Base-by-base conservation (phyloP, 1,140 invertebrate species). In the Anastatus disparis region DNA sequence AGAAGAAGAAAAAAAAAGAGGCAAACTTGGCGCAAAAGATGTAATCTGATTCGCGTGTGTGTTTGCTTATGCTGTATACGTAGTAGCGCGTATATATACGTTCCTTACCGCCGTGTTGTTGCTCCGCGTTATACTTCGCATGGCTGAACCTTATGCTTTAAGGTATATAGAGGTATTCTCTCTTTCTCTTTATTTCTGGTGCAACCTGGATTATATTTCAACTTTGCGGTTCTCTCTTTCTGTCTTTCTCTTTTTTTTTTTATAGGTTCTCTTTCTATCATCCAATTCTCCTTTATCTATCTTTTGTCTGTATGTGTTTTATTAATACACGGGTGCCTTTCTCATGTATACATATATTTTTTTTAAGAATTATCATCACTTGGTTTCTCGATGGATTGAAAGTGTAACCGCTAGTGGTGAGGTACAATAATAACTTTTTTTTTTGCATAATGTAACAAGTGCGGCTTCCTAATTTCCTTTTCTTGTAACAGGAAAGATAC, bases 121-220 rank as follows among this genome's bases (percentile, higher is more conserved):
- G n/a, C n/a, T n/a, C n/a, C n/a, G n/a, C n/a, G n/a, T n/a, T n/a
- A n/a, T 20, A 74, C 74, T 76, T 79, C 79, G 78, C 79, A 81
- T 81, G 79, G 79, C 75, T 81, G 79, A 81, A 27, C 20, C 46
- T 46, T 31, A 55, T 42, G 58, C 62, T n/a, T n/a, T 29, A 31
- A 71, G 59, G 59, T 63, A 65, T 10, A n/a, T n/a, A n/a, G 59
- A 65, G 69, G n/a, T n/a, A n/a, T n/a, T n/a, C n/a, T n/a, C n/a
- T n/a, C n/a, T n/a, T n/a, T n/a, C n/a, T n/a, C n/a, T n/a, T n/a
- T n/a, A n/a, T n/a, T n/a, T n/a, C 79, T 80, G 79, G 76, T 80
- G 80, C 79, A 81, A 80, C 81, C 78, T 82, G 81, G 79, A 83
- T 83, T 82, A 82, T 79, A 75, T 83, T 83, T 81, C 81, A 82